These are phyloP conservation scores for Bombus pascuorum DNA, from an alignment of 1,140 invertebrate genomes.

Conservation along the genomic window DNA sequence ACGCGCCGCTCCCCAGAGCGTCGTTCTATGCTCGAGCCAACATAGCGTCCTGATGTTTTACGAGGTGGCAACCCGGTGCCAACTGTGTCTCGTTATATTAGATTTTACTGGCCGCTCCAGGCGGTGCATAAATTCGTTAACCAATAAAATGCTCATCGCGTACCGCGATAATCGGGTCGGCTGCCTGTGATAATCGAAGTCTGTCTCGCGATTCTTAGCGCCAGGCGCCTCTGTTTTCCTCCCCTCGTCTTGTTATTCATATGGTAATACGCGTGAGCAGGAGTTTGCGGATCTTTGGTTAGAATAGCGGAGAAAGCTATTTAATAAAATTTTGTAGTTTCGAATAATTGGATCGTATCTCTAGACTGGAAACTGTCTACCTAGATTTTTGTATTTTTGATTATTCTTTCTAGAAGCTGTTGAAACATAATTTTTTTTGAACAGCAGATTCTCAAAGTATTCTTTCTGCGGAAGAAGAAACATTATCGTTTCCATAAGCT, in stretches of 20 bases:
- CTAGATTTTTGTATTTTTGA: no score
- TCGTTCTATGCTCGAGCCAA: constrained; percentile 63
- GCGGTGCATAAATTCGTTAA: constrained; percentile 79
- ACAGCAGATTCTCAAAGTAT: background rate
- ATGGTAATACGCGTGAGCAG: background rate
- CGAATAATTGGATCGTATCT: no score
- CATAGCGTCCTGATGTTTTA: constrained; percentile 73
- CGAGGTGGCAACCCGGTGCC: constrained; percentile 77
- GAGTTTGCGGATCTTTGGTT: no score
- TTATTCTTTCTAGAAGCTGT: background rate
- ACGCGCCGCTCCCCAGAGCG: constrained; percentile 67
- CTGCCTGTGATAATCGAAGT: constrained; percentile 55
- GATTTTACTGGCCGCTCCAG: constrained; percentile 75
- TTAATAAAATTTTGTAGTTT: no score
- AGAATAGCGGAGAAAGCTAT: no score
- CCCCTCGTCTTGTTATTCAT: background rate
- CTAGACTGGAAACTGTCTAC: no score
- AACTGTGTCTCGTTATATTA: constrained; percentile 80
- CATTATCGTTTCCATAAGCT: background rate
- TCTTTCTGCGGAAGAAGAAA: background rate
- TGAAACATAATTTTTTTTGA: background rate
- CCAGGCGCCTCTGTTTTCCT: background rate
- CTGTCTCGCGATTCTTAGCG: background rate
- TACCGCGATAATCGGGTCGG: constrained; percentile 68
- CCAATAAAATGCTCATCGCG: constrained; percentile 78